These are phyloP conservation scores for Gymnarchus niloticus DNA, from an alignment of 2,113 vertebrate species.

Conservation along the genomic window DNA sequence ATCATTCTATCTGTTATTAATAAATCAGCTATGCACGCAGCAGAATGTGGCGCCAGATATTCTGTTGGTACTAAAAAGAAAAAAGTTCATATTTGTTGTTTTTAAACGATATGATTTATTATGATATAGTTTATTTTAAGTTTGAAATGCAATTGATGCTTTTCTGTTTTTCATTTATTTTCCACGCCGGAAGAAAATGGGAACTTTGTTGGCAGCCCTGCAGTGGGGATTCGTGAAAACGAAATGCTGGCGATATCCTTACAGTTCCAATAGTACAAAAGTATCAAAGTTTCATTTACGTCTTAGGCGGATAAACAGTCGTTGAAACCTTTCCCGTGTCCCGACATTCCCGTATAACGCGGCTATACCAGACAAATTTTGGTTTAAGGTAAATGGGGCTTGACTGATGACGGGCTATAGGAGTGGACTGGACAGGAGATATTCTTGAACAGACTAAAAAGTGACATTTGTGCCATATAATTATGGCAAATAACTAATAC, in stretches of 20 bases:
- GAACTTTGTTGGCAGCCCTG: no score
- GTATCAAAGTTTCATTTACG: no score
- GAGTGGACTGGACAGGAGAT: conserved; percentile 2
- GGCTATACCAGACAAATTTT: neutral
- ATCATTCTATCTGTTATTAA: neutral
- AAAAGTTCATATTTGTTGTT: neutral
- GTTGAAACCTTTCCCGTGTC: no score
- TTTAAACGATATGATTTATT: neutral
- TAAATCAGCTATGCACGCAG: neutral
- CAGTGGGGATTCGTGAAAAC: no score
- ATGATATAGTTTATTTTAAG: neutral
- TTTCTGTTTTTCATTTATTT: neutral
- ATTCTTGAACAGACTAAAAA: neutral
- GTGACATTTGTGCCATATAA: neutral
- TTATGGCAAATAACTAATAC: neutral
- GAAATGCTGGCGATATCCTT: no score
- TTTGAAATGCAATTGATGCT: neutral
- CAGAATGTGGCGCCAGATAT: neutral
- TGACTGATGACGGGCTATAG: neutral
- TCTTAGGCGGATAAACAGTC: no score
- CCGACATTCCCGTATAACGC: no score
- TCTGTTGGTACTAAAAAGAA: neutral
- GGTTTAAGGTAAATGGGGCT: neutral
- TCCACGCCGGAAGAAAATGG: no score
- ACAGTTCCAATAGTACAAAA: no score